Base-by-base conservation (phyloP, 2,888 invertebrate species). In the Callyntrura sp. region DNA sequence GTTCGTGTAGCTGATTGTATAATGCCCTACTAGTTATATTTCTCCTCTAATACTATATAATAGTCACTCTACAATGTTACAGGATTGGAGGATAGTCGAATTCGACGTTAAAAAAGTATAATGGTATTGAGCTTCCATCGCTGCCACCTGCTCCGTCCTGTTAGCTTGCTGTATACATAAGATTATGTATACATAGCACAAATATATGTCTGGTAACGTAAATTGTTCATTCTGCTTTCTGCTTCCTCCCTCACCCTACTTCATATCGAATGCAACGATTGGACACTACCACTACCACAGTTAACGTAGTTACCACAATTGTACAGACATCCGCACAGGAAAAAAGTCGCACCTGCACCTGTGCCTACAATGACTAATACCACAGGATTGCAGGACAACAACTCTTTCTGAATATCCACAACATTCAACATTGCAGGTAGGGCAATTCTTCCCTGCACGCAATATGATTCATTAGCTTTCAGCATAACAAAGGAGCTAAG, bases 41-140 rank as follows among this genome's bases (percentile, higher is more conserved):
- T 25, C 51, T 51, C 14, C 5, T 14, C 25, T 2, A 6, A 2
- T 51, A 51, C 28, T 28, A 12, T 62, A 25, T 17, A 28, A 62
- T 28, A 28, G 17, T 62, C 1, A 62, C 17, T 17, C 6, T 35
- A 6, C 1, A 43, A 5, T 35, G n/a, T 12, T 0, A 79, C 55
- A 78, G 43, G 78, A 78, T 78, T 78, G 35, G 55, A 28, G 78
- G 55, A 57, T 78, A 78, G 78, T 3, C n/a, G 11, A 45, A 57
- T 11, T 17, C 17, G 35, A 57, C 60, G 25, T 57, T 9, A 78
- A 55, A 78, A 28, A 55, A 8, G 55, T n/a, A 48, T 76, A 78
- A 78, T 51, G 28, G 17, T 6, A 60, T 35, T 57, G 35, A 11
- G 43, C 6, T 60, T 79, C 60, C 20, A 79, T 28, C 28, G 78